Evolutionary conservation across 1,140 invertebrate species (phyloP), one percentile per base, ranked within the genome.

Genomic region (Elysia chlorotica): DNA sequence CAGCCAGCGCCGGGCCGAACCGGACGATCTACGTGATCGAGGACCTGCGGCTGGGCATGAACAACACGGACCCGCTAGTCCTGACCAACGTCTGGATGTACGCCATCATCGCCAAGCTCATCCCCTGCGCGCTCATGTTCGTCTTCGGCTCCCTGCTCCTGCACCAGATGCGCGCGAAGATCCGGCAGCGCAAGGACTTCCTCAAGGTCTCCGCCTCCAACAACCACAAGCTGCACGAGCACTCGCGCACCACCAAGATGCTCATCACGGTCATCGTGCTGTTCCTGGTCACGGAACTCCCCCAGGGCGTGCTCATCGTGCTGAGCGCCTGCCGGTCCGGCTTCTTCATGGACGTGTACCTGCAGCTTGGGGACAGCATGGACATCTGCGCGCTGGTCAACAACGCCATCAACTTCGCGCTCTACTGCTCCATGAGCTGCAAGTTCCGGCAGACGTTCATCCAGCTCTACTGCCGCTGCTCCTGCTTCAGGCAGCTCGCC

Each of bases 391-490:
- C 96, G 0, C 88, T 98, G 4, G 87, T 97, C 38, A 98, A 97
- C 86, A 95, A 94, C 5, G 93, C 94, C 5, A 93, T 98, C 33
- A 97, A 96, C 81, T 97, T 98, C 82, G 92, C 98, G 54, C 89
- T 98, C 0, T 98, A 98, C 82, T 97, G 96, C 78, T 92, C 93
- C 30, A 98, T 98, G 96, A 96, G 94, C 61, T 89, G 93, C 35
- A 95, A 97, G 89, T 98, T 98, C 84, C 89, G 96, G 14, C 90
- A 92, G 53, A 96, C 95, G 0, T 97, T 97, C 75, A 74, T 82
- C 0, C 69, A 80, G 30, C 57, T 85, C 3, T 87, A 82, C 74
- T 86, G 82, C 69, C 25, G 71, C 19, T 81, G 76, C 23, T 75
- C 74, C 21, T 19, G 38, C 61, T n/a, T n/a, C n/a, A n/a, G n/a